Conservation (phyloP, 1,140 invertebrate genomes). For the Bombus polaris region DNA sequence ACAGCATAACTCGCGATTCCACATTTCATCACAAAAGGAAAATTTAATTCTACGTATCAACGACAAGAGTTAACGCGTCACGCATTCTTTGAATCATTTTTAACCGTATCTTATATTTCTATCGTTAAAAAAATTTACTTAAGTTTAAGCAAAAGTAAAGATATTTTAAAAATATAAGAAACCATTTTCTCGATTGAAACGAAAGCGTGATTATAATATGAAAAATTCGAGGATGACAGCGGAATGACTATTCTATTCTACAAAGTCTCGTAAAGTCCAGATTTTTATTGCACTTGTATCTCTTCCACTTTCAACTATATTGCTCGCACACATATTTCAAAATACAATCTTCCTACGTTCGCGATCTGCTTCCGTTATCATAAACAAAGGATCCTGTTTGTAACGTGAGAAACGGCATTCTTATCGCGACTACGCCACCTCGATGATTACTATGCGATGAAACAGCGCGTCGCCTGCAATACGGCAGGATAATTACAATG, state of each 20-base stretch:
- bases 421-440: constrained; percentile 42
- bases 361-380: constrained; percentile 14
- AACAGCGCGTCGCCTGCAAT: constrained; percentile 21
- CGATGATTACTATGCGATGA: constrained; percentile 24
- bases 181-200: too few relatives aligned
- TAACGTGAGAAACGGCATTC: constrained; percentile 33
- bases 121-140: not conserved
- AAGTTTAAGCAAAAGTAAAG: not conserved
- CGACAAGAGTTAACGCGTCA: not conserved
- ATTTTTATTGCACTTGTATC: not conserved
- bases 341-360: constrained; percentile 6
- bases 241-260: not conserved
- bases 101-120: not conserved
- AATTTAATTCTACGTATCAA: not conserved
- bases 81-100: too few relatives aligned
- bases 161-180: too few relatives aligned
- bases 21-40: not conserved
- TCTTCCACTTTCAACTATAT: not conserved
- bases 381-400: constrained; percentile 45
- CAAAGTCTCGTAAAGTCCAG: not conserved
- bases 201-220: too few relatives aligned
- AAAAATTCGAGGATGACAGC: too few relatives aligned
- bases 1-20: too few relatives aligned
- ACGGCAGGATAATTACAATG: constrained; percentile 34
- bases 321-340: constrained; percentile 13